A percentile compares a stretch with the other conserved stretches of the same genome.
phyloP scores from a whole-genome alignment of 2,113 vertebrate genomes.

The Choloepus hoffmanni region DNA sequence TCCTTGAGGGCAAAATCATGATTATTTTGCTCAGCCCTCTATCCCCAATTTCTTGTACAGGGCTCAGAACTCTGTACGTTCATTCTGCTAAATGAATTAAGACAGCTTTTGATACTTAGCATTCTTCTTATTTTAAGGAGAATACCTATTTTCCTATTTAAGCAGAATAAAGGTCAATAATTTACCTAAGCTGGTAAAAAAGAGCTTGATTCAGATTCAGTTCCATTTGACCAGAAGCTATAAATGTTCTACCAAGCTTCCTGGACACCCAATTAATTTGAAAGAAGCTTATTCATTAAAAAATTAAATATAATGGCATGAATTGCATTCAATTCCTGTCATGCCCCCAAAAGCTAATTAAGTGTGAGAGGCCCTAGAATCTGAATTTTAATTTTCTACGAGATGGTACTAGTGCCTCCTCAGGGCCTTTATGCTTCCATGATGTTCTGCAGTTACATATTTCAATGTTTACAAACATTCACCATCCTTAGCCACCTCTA shows the following conservation, averaged over 20 bases:
- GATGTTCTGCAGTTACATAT: neutral
- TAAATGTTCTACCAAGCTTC: neutral
- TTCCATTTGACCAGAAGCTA: neutral
- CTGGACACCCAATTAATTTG: neutral
- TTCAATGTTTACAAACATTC: neutral
- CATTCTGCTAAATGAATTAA: neutral
- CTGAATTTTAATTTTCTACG: constrained; percentile 50
- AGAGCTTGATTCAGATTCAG: neutral
- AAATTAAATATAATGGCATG: constrained; percentile 46
- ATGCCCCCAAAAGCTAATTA: neutral
- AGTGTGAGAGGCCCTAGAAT: neutral
- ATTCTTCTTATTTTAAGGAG: neutral
- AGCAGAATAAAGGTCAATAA: neutral
- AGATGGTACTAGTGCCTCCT: neutral
- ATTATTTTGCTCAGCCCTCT: neutral
- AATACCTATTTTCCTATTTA: no score
- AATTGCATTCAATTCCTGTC: neutral
- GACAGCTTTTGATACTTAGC: neutral
- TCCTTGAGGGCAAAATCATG: neutral
- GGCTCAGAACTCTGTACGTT: neutral
- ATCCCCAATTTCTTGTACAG: neutral
- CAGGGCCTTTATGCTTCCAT: neutral
- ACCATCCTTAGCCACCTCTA: neutral
- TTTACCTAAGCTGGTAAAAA: neutral
- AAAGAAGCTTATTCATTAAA: constrained; percentile 12